Evolutionary conservation across 2,797 vertebrate genomes (phyloP).

Genomic region (Kryptolebias ocellatus): DNA sequence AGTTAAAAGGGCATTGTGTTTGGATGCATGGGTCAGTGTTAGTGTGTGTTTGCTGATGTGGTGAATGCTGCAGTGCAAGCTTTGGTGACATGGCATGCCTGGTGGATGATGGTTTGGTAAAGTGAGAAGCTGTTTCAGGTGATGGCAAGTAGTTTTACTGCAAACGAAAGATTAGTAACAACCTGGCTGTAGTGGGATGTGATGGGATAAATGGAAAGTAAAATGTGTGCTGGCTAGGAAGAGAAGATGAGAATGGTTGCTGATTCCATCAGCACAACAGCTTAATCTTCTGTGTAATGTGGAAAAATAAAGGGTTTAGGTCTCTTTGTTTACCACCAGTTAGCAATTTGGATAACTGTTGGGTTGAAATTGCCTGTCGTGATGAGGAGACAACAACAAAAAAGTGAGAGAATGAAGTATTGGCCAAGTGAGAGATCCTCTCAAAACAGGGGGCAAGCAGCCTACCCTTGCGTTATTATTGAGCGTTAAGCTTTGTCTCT

Average conservation of each 20-base stretch:
- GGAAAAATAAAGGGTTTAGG: constrained; percentile 45
- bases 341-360: constrained; percentile 55
- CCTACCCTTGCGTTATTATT: constrained; percentile 74
- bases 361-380: constrained; percentile 46
- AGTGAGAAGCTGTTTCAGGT: constrained; percentile 48
- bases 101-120: constrained; percentile 24
- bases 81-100: constrained; percentile 41
- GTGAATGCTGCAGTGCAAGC: constrained; percentile 3
- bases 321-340: constrained; percentile 41
- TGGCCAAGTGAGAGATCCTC: constrained; percentile 57
- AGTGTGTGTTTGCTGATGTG: constrained; percentile 22
- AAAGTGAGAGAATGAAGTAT: constrained; percentile 47
- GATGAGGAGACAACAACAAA: constrained; percentile 34
- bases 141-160: constrained; percentile 52
- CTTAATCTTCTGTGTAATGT: constrained; percentile 58
- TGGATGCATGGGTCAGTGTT: constrained; percentile 36
- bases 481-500: constrained; percentile 79
- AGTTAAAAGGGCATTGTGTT: constrained; percentile 22
- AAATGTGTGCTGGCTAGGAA: constrained; percentile 42
- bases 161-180: constrained; percentile 54
- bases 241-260: constrained; percentile 51
- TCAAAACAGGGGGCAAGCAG: constrained; percentile 70
- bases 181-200: constrained; percentile 60
- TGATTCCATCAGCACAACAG: constrained; percentile 47
- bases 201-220: constrained; percentile 62